Evolutionary conservation across 1,140 invertebrate species (phyloP).

Genomic region (Monochamus saltuarius): DNA sequence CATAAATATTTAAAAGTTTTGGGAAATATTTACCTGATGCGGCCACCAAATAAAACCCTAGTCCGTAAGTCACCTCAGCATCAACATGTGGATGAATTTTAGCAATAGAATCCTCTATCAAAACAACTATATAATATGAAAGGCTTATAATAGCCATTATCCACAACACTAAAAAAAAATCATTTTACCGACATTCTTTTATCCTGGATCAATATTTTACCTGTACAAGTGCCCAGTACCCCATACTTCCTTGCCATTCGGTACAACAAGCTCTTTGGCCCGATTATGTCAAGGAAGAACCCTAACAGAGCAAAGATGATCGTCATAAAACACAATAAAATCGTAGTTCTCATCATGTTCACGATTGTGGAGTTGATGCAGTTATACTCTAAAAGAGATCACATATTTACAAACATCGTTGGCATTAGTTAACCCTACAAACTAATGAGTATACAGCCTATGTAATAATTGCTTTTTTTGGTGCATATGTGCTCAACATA

Average conservation of each 20-base stretch:
- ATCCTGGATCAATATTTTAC: constrained; percentile 21
- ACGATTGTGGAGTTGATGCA: constrained; percentile 46
- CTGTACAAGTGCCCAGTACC: constrained; percentile 44
- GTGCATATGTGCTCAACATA: too few species aligned
- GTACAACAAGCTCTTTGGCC: constrained; percentile 42
- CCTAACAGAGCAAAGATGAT: constrained; percentile 48
- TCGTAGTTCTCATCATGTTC: constrained; percentile 50
- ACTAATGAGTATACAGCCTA: too few species aligned
- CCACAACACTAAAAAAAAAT: constrained; percentile 43
- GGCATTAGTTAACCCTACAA: too few species aligned
- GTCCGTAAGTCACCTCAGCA: constrained; percentile 45
- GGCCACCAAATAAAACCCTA: constrained; percentile 47
- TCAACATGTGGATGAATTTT: constrained; percentile 37
- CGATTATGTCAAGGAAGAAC: constrained; percentile 47
- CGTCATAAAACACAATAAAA: constrained; percentile 47
- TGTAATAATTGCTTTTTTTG: too few species aligned
- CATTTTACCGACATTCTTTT: constrained; percentile 1
- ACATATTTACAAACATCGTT: too few species aligned
- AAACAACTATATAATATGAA: constrained; percentile 44
- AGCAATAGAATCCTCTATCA: constrained; percentile 44
- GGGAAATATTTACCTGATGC: constrained; percentile 38
- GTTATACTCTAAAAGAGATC: constrained; percentile 40
- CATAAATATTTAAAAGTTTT: too few species aligned
- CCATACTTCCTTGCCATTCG: constrained; percentile 45
- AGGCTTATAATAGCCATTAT: constrained; percentile 47